Base-by-base conservation (phyloP, 2,888 invertebrate species). In the Dryococelus australis region DNA sequence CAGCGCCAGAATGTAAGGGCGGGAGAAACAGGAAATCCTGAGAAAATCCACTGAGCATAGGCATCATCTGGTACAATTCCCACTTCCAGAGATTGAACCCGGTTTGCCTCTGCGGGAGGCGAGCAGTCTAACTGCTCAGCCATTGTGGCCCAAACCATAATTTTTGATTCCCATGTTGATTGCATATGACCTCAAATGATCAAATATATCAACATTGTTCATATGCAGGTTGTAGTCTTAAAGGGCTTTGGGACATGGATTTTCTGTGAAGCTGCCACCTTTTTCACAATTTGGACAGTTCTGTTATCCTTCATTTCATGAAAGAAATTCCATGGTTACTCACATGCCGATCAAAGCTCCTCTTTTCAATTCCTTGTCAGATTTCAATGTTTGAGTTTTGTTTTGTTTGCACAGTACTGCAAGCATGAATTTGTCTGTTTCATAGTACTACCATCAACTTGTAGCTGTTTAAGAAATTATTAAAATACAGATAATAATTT, bases 201-300 rank as follows among this genome's bases (percentile, higher is more conserved):
- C 91, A 79, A 89, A 88, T 88, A 90, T 90, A 89, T 92, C 91
- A 9, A 91, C 91, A 87, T 88, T 90, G 26, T 90, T 90, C 91
- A 91, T 91, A 88, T 91, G 87, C n/a, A 51, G 87, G 87, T 90
- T 91, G 87, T 91, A 91, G 86, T 91, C 88, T 51, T 88, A 89
- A 20, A 91, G 88, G 51, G 90, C 85, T 85, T 87, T 65, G 26
- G 90, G 91, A 87, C 90, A 91, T 28, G 89, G 84, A 12, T 90
- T 88, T 43, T 87, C 88, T 81, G 86, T 86, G 87, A 89, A 88
- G 35, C 80, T 85, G 88, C 90, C 90, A 89, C 90, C 87, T 87
- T 89, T 89, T 80, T 90, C 85, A 88, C 84, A 88, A 28, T 88
- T 85, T 84, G 88, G 43, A 20, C 90, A 89, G 88, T 85, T 88